These are phyloP conservation scores for Ciconia stormi DNA, from an alignment of 2,113 vertebrate species.

Conservation along the genomic window DNA sequence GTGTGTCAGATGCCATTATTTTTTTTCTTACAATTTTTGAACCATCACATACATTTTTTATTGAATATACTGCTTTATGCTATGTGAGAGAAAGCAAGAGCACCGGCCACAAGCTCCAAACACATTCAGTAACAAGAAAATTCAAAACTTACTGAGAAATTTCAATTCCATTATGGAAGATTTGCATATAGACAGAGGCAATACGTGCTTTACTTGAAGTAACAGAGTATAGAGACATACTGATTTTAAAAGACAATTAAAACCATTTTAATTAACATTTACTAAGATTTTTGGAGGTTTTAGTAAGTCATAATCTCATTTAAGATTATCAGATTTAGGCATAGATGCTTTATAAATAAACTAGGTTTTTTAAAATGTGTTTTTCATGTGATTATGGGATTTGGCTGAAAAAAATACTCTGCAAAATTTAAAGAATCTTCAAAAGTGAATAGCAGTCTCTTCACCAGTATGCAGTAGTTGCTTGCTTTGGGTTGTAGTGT, in stretches of 20 bases:
- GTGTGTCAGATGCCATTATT: not conserved
- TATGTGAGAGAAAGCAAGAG: not conserved
- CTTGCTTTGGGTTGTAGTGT: not conserved
- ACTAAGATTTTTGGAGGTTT: not conserved
- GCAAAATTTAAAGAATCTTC: not conserved
- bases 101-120: not conserved
- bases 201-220: not conserved
- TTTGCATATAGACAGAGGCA: not conserved
- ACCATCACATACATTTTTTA: constrained; percentile 40
- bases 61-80: not conserved
- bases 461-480: not conserved
- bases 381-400: not conserved
- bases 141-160: not conserved
- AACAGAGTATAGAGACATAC: not conserved
- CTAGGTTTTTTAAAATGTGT: not conserved
- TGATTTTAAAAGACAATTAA: not conserved
- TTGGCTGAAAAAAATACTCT: not conserved
- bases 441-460: not conserved
- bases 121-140: not conserved
- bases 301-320: not conserved
- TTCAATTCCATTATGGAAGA: not conserved
- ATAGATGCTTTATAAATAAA: not conserved
- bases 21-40: constrained; percentile 4
- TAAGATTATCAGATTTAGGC: not conserved
- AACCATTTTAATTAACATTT: not conserved